A percentile compares a stretch with the other conserved stretches of the same genome.
Conservation (phyloP, 2,113 vertebrate species). For the Microtus montanus region DNA sequence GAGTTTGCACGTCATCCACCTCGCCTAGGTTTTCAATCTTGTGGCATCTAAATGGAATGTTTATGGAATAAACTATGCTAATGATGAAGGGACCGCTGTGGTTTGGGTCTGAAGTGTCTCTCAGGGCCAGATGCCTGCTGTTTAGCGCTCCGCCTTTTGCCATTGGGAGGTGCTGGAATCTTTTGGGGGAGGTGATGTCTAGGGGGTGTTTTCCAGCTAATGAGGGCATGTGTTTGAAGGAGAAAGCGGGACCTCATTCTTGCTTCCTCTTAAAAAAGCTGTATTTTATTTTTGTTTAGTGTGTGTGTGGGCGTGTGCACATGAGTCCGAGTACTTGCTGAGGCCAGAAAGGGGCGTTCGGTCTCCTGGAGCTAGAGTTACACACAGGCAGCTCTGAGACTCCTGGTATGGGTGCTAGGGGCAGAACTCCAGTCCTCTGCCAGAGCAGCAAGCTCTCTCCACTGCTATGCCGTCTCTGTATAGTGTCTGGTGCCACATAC, state of each 20-base stretch:
- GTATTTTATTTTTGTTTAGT: neutral
- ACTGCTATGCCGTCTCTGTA: neutral
- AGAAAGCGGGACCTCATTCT: neutral
- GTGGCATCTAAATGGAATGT: neutral
- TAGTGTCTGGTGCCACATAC: neutral
- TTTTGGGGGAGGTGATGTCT: neutral
- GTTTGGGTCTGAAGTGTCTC: neutral
- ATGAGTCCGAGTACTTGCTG: neutral
- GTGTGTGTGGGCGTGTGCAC: neutral
- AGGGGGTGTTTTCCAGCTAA: neutral
- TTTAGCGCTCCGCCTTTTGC: neutral
- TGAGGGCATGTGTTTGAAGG: neutral
- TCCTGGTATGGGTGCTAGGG: neutral
- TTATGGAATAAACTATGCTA: slow-evolving; percentile 22
- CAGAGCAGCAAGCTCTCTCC: neutral
- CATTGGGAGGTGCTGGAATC: neutral
- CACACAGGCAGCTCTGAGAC: neutral
- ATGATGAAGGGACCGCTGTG: neutral
- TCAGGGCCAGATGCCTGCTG: neutral
- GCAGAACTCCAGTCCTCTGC: neutral
- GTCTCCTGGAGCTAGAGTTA: neutral
- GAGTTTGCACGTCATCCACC: neutral
- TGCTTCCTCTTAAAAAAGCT: neutral
- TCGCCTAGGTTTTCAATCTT: neutral
- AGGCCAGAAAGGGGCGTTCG: neutral